These are phyloP conservation scores for Acrocephalus arundinaceus DNA, from an alignment of 2,113 vertebrate species.

Conservation along the genomic window DNA sequence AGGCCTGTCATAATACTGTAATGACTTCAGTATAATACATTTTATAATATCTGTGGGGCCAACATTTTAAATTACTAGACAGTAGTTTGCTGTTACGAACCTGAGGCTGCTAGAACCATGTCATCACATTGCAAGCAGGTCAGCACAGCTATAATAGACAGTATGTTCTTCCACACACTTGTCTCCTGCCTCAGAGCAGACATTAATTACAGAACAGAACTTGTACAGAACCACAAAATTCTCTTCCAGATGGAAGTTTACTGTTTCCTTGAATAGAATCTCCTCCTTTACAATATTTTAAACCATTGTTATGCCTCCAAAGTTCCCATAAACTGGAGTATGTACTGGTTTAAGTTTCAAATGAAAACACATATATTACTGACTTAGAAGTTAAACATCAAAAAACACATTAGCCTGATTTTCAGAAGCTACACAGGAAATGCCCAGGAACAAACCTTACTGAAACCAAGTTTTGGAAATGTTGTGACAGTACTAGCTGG, in stretches of 20 bases:
- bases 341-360: background rate
- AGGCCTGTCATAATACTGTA: background rate
- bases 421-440: background rate
- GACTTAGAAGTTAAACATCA: background rate
- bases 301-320: background rate
- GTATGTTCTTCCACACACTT: background rate
- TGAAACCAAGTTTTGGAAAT: fast-evolving
- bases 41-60: background rate
- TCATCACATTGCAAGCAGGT: background rate
- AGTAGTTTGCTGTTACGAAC: background rate
- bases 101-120: background rate
- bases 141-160: background rate
- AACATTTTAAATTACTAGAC: background rate
- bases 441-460: background rate
- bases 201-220: background rate
- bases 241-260: background rate
- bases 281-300: background rate
- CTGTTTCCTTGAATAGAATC: background rate
- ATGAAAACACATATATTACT: background rate
- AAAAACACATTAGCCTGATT: background rate
- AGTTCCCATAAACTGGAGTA: background rate
- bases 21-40: background rate
- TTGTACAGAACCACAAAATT: background rate
- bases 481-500: background rate
- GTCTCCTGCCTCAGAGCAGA: background rate